Evolutionary conservation across 2,797 vertebrate genomes (phyloP), one percentile per base, ranked within the genome.

Genomic region (Xyrichtys novacula): DNA sequence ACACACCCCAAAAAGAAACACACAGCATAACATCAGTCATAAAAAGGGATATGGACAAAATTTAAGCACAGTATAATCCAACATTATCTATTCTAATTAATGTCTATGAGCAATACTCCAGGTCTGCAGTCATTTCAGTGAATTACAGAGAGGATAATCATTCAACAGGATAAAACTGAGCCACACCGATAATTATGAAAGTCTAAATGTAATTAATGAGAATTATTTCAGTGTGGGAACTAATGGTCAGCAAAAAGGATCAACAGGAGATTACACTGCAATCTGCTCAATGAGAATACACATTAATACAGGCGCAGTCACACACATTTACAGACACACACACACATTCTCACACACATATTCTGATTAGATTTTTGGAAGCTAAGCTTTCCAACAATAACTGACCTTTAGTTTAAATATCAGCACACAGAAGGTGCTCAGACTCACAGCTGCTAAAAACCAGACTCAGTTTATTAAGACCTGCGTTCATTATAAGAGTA

Each of bases 401-500:
- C 52, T 87, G 85, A 88, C 84, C 85, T 91, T 88, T 87, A 78
- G 80, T 87, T 86, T 81, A 89, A 90, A 90, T 91, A 89, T 78
- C 87, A 90, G 74, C 74, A 81, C 67, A 70, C 87, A 91, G 87
- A 90, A 87, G 85, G 87, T 85, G 78, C 63, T 86, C 60, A 25
- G 44, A 31, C 78, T 68, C 56, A 15, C 42, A 55, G 63, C 78
- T 80, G 87, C 85, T 78, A 83, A 72, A 78, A 76, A 34, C 40
- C 52, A 29, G 55, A 75, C 32, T 68, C 64, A 7, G 22, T 62
- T 71, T 31, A 61, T 76, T 52, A 63, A 66, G 61, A 67, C 60
- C 47, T 57, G 56, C 38, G 39, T 67, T 78, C 16, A 54, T 58
- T 28, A 67, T 53, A 40, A 71, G 52, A 58, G 58, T 46, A 62